Evolutionary conservation across 2,888 invertebrate genomes (phyloP).

Genomic region (Synergus laeviventris): DNA sequence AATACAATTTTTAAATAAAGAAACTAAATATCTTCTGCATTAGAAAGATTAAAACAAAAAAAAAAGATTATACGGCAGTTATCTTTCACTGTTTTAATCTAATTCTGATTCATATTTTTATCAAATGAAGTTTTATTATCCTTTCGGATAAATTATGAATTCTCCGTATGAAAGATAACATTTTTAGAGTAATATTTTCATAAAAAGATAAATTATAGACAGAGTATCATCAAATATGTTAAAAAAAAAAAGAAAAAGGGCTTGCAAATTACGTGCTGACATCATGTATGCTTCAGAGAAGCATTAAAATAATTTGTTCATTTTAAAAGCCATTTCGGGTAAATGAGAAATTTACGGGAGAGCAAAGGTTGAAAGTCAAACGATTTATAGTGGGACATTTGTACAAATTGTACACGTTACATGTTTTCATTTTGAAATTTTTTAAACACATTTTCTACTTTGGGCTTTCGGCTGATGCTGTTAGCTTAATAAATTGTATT

Average conservation of each 20-base stretch:
- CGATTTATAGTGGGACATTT: background rate
- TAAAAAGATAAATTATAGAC: background rate
- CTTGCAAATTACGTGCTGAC: background rate
- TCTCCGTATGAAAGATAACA: background rate
- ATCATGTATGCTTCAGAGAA: conserved; percentile 1
- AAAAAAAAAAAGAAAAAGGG: conserved; percentile 7
- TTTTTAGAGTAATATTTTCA: background rate
- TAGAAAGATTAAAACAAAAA: too few relatives aligned
- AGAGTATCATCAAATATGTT: background rate
- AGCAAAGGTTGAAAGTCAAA: conserved; percentile 9
- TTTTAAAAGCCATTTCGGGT: conserved; percentile 13
- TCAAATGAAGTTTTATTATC: background rate
- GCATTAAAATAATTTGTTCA: conserved; percentile 22
- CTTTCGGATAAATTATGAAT: background rate
- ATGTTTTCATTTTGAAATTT: conserved; percentile 4
- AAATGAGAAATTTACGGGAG: conserved; percentile 13
- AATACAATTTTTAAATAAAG: background rate
- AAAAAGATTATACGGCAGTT: too few relatives aligned
- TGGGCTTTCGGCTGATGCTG: background rate
- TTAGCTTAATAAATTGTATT: background rate
- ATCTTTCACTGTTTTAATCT: too few relatives aligned
- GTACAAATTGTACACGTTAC: background rate
- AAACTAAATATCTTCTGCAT: background rate
- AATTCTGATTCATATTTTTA: too few relatives aligned
- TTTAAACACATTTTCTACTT: background rate